Evolutionary conservation across 2,113 vertebrate genomes (phyloP).

Genomic region (Rutilus rutilus): DNA sequence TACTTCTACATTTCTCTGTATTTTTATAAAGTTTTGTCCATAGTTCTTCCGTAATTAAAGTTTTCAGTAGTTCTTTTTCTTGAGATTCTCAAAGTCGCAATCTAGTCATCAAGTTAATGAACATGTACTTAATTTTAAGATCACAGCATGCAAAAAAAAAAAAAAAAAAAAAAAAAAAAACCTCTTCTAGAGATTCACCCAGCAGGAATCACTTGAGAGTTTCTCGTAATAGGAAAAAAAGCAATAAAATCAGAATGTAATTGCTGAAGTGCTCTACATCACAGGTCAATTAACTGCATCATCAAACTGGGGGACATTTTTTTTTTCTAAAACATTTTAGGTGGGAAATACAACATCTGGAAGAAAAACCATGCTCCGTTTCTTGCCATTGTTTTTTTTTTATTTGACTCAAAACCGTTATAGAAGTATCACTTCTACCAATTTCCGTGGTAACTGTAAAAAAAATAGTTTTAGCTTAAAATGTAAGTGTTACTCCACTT

Average conservation of each 20-base stretch:
- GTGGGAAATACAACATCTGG: not conserved
- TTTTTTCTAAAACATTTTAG: not conserved
- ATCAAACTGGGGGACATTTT: slow-evolving; percentile 27
- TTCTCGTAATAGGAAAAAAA: slow-evolving; percentile 46
- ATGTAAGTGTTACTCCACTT: too few species aligned
- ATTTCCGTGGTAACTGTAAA: too few species aligned
- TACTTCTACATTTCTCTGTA: too few species aligned
- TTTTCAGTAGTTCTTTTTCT: not conserved
- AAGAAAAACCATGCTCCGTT: not conserved
- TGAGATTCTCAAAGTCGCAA: slow-evolving; percentile 8
- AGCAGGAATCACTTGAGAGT: slow-evolving; percentile 40
- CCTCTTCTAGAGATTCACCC: slow-evolving; percentile 42
- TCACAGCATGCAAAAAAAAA: slow-evolving; percentile 22
- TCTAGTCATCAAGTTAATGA: slow-evolving; percentile 44
- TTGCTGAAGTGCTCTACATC: slow-evolving; percentile 49
- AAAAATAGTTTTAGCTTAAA: too few species aligned
- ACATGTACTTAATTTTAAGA: slow-evolving; percentile 54
- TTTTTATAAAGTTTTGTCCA: not conserved
- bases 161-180: slow-evolving; percentile 42
- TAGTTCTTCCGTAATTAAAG: not conserved
- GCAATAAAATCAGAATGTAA: slow-evolving; percentile 46
- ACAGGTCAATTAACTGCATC: slow-evolving; percentile 38
- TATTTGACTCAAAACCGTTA: not conserved
- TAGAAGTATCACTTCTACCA: too few species aligned
- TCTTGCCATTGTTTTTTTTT: not conserved